Evolutionary conservation across 1,140 invertebrate species (phyloP).

Genomic region (Dinoponera quadriceps): DNA sequence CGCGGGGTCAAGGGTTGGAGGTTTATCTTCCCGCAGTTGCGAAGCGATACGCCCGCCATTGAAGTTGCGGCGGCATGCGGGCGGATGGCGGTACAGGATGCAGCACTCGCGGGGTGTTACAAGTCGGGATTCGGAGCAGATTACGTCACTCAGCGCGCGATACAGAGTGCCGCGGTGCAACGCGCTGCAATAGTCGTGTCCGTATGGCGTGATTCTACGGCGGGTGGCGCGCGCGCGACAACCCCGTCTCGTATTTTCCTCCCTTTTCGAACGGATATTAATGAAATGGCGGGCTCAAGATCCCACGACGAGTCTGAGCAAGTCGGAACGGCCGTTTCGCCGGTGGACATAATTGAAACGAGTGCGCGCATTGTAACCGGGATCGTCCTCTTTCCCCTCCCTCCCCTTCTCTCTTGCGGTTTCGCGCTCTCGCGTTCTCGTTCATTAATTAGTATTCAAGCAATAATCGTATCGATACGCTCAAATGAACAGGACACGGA

Average conservation of each 20-base stretch:
- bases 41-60: constrained; percentile 74
- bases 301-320: neutral
- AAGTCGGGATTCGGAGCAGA: constrained; percentile 73
- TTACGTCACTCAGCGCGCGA: constrained; percentile 69
- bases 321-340: neutral
- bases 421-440: neutral
- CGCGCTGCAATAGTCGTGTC: constrained; percentile 38
- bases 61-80: constrained; percentile 69
- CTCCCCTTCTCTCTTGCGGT: neutral
- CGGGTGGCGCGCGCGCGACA: neutral
- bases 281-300: neutral
- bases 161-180: constrained; percentile 37
- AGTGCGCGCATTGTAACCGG: neutral
- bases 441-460: constrained; percentile 75
- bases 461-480: constrained; percentile 67
- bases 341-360: constrained; percentile 42
- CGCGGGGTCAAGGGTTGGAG: constrained; percentile 74
- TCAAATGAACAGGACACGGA: constrained; percentile 61
- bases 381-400: neutral
- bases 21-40: constrained; percentile 75
- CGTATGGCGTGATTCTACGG: constrained; percentile 43
- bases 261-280: constrained; percentile 13
- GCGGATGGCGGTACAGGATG: constrained; percentile 53
- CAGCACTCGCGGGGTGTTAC: constrained; percentile 66
- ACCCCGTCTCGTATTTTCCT: neutral